Base-by-base conservation (phyloP, 2,113 vertebrate species). In the Cheilinus undulatus region DNA sequence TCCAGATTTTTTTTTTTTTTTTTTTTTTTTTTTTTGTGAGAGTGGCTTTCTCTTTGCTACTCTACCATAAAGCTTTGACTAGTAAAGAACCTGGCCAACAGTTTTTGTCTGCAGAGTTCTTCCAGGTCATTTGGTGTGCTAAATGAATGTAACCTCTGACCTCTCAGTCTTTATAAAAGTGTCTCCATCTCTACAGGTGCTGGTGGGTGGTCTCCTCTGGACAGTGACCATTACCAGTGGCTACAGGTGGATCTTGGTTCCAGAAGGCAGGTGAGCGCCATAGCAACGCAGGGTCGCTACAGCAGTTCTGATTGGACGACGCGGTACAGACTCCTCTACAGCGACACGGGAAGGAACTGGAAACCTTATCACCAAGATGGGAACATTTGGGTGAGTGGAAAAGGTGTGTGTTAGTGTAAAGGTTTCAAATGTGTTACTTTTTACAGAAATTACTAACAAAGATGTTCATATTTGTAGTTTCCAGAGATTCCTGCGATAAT, bases 301-400 rank as follows among this genome's bases (percentile, higher is more conserved):
- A 98, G 97, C 92, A 99, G 97, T 65, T 99, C 97, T 0, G 97
- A 99, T 36, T 99, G 98, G 98, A 95, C 97, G 3, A 97, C 96
- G 0, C 95, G 96, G 0, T 99, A 99, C 64, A 94, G 97, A 12
- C 91, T 99, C 84, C 97, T 99, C 26, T 98, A 97, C 75, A 98
- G 97, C 0, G 98, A 99, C 66, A 97, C 96, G 0, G 97, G 96
- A 7, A 95, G 96, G 61, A 99, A 99, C 77, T 99, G 97, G 97
- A 99, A 98, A 62, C 96, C 97, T 0, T 98, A 98, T 60, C 97
- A 99, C 76, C 97, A 99, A 48, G 97, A 99, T 46, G 97, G 97
- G 19, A 99, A 98, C 63, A 97, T 99, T 69, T 99, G 97, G 97
- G 97, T 99, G 76, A 95, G 95, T 94, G 15, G 20, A 42, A 50